Base-by-base conservation (phyloP, 37 sponge, comb jelly and placozoan species). In the Crambe crambe region DNA sequence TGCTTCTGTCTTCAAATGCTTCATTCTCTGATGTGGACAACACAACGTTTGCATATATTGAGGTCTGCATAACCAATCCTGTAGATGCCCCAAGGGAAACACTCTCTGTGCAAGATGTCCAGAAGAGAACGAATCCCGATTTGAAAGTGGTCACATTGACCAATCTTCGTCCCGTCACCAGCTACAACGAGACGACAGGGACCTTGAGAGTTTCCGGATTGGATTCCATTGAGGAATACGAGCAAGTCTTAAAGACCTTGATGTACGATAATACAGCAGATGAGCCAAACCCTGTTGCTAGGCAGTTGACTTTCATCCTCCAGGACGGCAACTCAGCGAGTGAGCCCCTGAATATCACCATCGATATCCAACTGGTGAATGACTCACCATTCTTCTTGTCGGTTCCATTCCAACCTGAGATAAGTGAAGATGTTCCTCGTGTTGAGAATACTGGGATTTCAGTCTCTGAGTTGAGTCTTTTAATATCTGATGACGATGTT, bases 201-300 rank as follows among this genome's bases (percentile, higher is more conserved):
- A 80, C 66, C 2, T 74, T 92, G 21, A 79, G 74, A 18, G 75
- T 96, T 9, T 62, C 90, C 42, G 96, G 93, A 0, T 78, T 87
- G 5, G 73, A 77, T 63, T 67, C 83, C 23, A 73, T 96, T 12
- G 42, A 35, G 5, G 91, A 87, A 68, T 92, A 82, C 51, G 84
- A 90, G 70, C 35, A 72, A 10, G 83, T 90, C 21, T 75, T 96
- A 70, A 79, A 66, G 51, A 92, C 93, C 1, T 82, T 91, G 38
- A 81, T 69, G 35, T 96, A 96, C 61, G 65, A 80, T 57, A 96
- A 96, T 59, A 20, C 68, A 22, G 96, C 93, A n/a, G 93, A 96
- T 62, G 96, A 96, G 72, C 96, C 96, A 0, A 65, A 61, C 42
- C 82, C 78, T 2, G 54, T 67, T 0, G 68, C 85, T 20, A 60